Base-by-base conservation (phyloP, 2,113 vertebrate genomes). In the Dunckerocampus dactyliophorus region DNA sequence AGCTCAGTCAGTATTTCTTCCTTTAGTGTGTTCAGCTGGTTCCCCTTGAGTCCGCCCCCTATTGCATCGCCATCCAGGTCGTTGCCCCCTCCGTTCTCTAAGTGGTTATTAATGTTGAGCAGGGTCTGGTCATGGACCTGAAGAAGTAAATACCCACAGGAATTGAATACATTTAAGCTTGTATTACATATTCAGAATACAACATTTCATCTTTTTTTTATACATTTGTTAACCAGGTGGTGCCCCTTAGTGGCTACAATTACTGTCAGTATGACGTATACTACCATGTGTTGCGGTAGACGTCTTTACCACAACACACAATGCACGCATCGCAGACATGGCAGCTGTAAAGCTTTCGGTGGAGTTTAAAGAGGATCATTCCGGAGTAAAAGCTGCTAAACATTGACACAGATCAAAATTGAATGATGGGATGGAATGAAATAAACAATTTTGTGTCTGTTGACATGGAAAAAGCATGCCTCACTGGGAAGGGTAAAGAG, bases 41-140 rank as follows among this genome's bases (percentile, higher is more conserved):
- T 2, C 17, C 72, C 77, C 1, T 62, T 52, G 2, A 31, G 31
- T 46, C 21, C 69, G 50, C 67, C 72, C 45, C 63, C 82, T 31
- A 24, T 31, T 6, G 39, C 17, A 2, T 8, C 39, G 9, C 73
- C 71, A 0, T 89, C 89, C 64, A 88, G 53, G 2, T 88, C 79
- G 0, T 90, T 87, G 0, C 83, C 47, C 1, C 64, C 57, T 10
- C 82, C 75, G 1, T 86, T 84, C 50, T 80, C 87, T 50, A 90
- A 78, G 74, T 92, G 88, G 80, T 91, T 92, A 85, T 93, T 93
- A 57, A 93, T 90, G 64, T 65, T 80, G 31, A 85, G 87, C 47
- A 94, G 86, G 42, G 92, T 93, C 77, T 85, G 82, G 72, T 96
- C 95, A 0, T 95, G 93, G 21, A 84, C 89, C 71, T 86, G 80